Evolutionary conservation across 2,113 vertebrate genomes (phyloP), one percentile per base, ranked within the genome.

Genomic region (Leptobrachium ailaonicum): DNA sequence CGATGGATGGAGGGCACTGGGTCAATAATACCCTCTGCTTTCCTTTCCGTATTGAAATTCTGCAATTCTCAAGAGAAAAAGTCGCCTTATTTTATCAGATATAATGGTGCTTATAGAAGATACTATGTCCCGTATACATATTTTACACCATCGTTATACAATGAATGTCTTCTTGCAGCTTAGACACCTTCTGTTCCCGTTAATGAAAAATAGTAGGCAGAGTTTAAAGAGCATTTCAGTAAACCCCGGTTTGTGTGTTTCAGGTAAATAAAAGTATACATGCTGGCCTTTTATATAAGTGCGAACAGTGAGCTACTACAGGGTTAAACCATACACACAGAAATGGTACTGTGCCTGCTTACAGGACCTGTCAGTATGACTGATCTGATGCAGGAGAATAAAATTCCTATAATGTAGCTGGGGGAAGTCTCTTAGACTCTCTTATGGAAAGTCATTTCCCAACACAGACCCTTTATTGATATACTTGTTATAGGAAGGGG

Each of bases 401-500:
- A 64, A 41, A 13, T 64, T 64, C 60, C 2, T 62, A 64, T 32
- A 47, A 75, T 43, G 4, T 44, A 62, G 6, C 7, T 32, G n/a
- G n/a, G 20, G 47, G 3, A 43, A n/a, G 43, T n/a, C 41, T 60
- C 43, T 42, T 12, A 67, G 6, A 1, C 12, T 53, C 10, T 64
- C 44, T 66, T 40, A 2, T 2, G 63, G n/a, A 66, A 66, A 69
- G 42, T 11, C 14, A 40, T 77, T 60, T 77, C 41, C 76, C 40
- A 53, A 69, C 53, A 45, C 8, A 50, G 12, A 70, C n/a, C n/a
- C 12, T 58, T 62, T 71, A 71, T 41, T 78, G 75, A 70, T 58
- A 62, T 41, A 44, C 75, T 54, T 72, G 5, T 66, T 54, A 20
- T 47, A 53, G 54, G 53, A 50, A 63, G 56, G 9, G 54, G 42